Conservation (phyloP, 2,113 vertebrate genomes). For the Callospermophilus lateralis region DNA sequence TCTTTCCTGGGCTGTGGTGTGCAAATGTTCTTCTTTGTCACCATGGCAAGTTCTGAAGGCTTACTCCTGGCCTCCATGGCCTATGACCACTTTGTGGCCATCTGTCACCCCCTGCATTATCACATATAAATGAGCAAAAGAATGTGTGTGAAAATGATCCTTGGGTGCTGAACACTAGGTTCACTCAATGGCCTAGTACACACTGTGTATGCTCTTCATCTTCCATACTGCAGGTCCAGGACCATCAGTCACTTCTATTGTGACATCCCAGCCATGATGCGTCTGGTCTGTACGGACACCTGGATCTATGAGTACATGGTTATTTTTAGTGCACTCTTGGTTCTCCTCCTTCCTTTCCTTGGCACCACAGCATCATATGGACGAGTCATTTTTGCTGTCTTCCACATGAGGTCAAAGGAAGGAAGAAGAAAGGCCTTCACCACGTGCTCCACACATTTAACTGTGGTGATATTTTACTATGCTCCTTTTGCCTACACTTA, state of each 20-base stretch:
- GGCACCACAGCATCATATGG: not conserved
- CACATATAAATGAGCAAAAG: slow-evolving; percentile 8
- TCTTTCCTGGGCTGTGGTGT: slow-evolving; percentile 28
- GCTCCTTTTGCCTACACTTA: slow-evolving; percentile 45
- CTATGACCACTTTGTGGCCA: slow-evolving; percentile 61
- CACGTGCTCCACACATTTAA: slow-evolving; percentile 36
- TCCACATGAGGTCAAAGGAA: not conserved
- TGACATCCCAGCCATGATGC: no score
- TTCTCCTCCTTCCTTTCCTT: slow-evolving; percentile 43
- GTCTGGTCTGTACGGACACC: no score
- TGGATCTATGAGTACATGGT: no score
- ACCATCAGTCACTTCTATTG: no score
- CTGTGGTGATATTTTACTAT: slow-evolving; percentile 41
- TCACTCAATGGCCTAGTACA: no score
- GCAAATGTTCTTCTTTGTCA: slow-evolving; percentile 43
- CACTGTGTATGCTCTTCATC: no score
- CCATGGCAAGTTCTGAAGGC: slow-evolving; percentile 9
- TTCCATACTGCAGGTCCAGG: no score
- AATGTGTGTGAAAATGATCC: not conserved
- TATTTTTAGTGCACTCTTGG: not conserved
- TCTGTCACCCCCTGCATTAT: slow-evolving; percentile 72
- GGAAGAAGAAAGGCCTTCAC: not conserved
- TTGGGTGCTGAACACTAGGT: no score
- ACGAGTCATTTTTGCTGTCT: not conserved
- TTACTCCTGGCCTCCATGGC: slow-evolving; percentile 66